Base-by-base conservation (phyloP, 2,797 vertebrate species). In the Chelon auratus region DNA sequence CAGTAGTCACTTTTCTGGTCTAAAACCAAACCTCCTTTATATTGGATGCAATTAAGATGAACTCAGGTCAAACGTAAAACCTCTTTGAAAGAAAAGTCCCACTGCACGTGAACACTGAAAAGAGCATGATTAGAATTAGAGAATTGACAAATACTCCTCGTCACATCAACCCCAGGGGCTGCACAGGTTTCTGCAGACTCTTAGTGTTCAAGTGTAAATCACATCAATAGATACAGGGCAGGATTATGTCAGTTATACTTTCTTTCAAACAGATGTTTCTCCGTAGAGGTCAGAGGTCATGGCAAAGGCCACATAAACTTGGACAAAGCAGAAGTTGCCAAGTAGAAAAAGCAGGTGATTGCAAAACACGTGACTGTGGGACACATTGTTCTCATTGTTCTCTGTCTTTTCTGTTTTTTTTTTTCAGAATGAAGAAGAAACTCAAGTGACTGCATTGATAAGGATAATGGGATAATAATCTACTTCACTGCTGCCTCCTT, bases 201-300 rank as follows among this genome's bases (percentile, higher is more conserved):
- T 76, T 77, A 56, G 59, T 40, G 18, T 50, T 63, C 22, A 62
- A 77, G 54, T 61, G 22, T 90, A 89, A 92, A 92, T 92, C 84
- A 86, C 86, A 85, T 77, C 68, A 86, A 66, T 78, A 71, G 55
- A 77, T 79, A 26, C 62, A 54, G 8, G 68, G 43, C 15, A 59
- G 64, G 86, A 87, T 88, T 85, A 85, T 81, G 83, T 86, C 85
- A 85, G 81, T 59, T 82, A 65, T 73, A 68, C 71, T 85, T 75
- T 83, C 54, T 64, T 57, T 92, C 86, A 90, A 93, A 89, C 90
- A 93, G 91, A 93, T 93, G 91, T 92, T 85, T 76, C 82, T 72
- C 58, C 17, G 11, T 26, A 24, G 75, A 83, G 84, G 81, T 90
- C 51, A 89, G 68, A 88, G 78, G 80, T 87, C 77, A 83, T 64